Conservation (phyloP, 2,888 invertebrate species). For the Neoscelio sp. region DNA sequence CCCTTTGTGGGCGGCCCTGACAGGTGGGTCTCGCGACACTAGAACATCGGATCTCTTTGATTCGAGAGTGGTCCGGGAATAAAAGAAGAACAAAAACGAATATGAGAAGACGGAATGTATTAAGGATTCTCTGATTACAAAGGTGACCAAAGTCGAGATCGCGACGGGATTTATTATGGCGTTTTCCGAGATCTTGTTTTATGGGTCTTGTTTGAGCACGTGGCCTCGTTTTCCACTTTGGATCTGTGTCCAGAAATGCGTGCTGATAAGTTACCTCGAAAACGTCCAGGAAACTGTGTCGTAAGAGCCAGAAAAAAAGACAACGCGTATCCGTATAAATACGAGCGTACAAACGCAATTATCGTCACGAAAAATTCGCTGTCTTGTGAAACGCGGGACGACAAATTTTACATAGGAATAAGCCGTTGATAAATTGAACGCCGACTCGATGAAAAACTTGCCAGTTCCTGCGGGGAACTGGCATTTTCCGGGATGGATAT, state of each 20-base stretch:
- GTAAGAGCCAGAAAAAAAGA: conserved; percentile 40
- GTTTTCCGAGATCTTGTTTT: conserved; percentile 61
- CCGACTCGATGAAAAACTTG: conserved; percentile 21
- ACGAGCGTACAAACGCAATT: conserved; percentile 26
- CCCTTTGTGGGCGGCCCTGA: conserved; percentile 67
- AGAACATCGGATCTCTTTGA: conserved; percentile 60
- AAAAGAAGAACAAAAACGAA: conserved; percentile 28
- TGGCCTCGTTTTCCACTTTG: conserved; percentile 67
- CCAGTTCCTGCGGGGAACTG: conserved; percentile 10
- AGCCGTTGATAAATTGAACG: conserved; percentile 39
- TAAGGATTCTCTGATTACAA: conserved; percentile 65
- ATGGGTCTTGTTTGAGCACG: conserved; percentile 42
- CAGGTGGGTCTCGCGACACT: conserved; percentile 59
- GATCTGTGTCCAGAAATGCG: conserved; percentile 54
- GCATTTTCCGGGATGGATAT: conserved; percentile 30
- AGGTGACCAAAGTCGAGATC: conserved; percentile 62
- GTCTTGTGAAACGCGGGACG: conserved; percentile 30
- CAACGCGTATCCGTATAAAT: conserved; percentile 14
- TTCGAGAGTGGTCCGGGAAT: conserved; percentile 49
- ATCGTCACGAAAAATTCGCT: conserved; percentile 31
- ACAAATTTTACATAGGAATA: conserved; percentile 45
- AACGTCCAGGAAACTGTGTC: conserved; percentile 51
- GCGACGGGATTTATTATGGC: conserved; percentile 57
- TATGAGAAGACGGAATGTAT: conserved; percentile 47
- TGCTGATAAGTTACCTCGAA: conserved; percentile 56